These are phyloP conservation scores for Fragariocoptes setiger DNA, from an alignment of 1,140 invertebrate genomes.

Conservation along the genomic window DNA sequence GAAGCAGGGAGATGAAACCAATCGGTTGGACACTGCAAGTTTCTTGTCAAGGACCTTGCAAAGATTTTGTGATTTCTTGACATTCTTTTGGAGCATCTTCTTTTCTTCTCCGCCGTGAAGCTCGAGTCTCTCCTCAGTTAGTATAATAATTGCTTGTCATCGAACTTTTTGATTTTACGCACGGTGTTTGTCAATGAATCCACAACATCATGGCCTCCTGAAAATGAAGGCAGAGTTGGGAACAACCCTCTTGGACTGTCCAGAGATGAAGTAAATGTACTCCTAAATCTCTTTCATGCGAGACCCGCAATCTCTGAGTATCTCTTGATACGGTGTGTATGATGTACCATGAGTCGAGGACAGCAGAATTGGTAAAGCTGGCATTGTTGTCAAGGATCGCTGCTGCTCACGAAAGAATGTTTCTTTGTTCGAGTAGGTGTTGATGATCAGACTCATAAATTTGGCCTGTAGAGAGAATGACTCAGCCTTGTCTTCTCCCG, in stretches of 20 bases:
- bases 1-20: slow-evolving; percentile 87
- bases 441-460: slow-evolving; percentile 92
- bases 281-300: slow-evolving; percentile 94
- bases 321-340: slow-evolving; percentile 68
- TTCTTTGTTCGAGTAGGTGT: slow-evolving; percentile 98
- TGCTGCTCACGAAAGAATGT: slow-evolving; percentile 87
- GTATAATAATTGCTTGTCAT: slow-evolving; percentile 75
- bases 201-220: slow-evolving; percentile 86
- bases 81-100: slow-evolving; percentile 66
- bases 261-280: slow-evolving; percentile 85
- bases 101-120: slow-evolving; percentile 83
- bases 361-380: slow-evolving; percentile 49
- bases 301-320: slow-evolving; percentile 56
- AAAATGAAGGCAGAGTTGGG: slow-evolving; percentile 82
- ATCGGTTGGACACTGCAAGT: slow-evolving; percentile 42
- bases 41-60: slow-evolving; percentile 98
- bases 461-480: slow-evolving; percentile 61
- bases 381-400: slow-evolving; percentile 69
- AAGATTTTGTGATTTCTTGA: slow-evolving; percentile 61
- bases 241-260: slow-evolving; percentile 47
- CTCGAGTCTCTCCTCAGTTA: slow-evolving; percentile 88
- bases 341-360: slow-evolving; percentile 39
- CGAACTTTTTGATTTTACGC: slow-evolving; percentile 95
- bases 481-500: slow-evolving; percentile 18
- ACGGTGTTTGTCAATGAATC: slow-evolving; percentile 95